Evolutionary conservation across 64 coral and sea anemone species (phyloP).

Genomic region (Orbicella faveolata): DNA sequence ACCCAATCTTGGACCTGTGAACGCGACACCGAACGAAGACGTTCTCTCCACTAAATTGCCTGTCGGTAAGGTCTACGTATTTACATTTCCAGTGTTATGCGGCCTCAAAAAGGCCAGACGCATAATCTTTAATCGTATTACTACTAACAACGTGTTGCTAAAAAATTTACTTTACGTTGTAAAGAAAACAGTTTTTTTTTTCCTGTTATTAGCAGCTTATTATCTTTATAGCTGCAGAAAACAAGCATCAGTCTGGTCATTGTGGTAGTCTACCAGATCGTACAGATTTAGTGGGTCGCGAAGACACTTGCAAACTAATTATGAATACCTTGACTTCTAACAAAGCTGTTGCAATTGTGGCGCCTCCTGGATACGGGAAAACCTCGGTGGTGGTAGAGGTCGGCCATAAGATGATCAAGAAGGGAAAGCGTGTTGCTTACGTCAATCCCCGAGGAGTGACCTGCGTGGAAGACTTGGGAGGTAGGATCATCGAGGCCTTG

Average conservation of each 20-base stretch:
- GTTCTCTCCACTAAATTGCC: too few relatives aligned
- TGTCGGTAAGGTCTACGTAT: too few relatives aligned
- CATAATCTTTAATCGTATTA: background rate
- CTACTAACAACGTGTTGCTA: too few relatives aligned
- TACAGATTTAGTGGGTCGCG: slow-evolving; percentile 31
- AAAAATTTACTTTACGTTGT: too few relatives aligned
- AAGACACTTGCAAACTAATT: background rate
- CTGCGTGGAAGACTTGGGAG: slow-evolving; percentile 44
- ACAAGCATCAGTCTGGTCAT: background rate
- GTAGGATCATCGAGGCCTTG: slow-evolving; percentile 33
- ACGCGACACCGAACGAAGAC: too few relatives aligned
- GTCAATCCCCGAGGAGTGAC: slow-evolving; percentile 28
- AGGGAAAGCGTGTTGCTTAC: slow-evolving; percentile 29
- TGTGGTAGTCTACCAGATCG: slow-evolving; percentile 1
- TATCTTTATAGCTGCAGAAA: background rate
- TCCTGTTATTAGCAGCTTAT: background rate
- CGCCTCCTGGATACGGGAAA: slow-evolving; percentile 57
- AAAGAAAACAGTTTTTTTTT: background rate
- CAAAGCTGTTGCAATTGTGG: slow-evolving; percentile 39
- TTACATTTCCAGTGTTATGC: too few relatives aligned
- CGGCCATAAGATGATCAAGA: slow-evolving; percentile 2
- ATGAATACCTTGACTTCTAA: background rate
- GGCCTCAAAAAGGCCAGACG: too few relatives aligned
- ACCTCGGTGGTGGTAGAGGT: slow-evolving; percentile 35
- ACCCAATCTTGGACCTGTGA: too few relatives aligned